phyloP scores from a whole-genome alignment of 2,797 vertebrate genomes.

The Myotis pilosus region DNA sequence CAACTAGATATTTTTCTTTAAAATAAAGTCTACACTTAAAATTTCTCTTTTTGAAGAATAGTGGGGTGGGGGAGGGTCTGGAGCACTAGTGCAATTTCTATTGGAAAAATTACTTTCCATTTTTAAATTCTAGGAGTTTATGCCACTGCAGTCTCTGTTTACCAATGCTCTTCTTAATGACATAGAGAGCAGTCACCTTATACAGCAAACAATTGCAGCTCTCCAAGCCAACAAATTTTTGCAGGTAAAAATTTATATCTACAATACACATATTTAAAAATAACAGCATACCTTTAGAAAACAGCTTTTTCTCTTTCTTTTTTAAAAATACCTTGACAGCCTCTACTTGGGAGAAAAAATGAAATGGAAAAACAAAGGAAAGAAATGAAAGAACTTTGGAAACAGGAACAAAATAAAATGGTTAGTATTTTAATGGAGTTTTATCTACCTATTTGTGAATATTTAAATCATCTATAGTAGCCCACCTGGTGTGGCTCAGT shows the following conservation, averaged over 20 bases:
- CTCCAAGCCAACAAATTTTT: slow-evolving; percentile 97
- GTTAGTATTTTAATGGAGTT: slow-evolving; percentile 83
- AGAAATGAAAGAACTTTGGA: slow-evolving; percentile 99
- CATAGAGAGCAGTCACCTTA: slow-evolving; percentile 91
- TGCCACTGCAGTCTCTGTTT: slow-evolving; percentile 96
- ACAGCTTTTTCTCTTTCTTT: background rate
- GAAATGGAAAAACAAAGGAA: slow-evolving; percentile 97
- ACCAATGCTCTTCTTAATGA: slow-evolving; percentile 93
- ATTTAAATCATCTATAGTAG: background rate
- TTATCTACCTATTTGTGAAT: background rate
- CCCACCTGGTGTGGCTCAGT: too few species aligned
- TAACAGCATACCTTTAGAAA: slow-evolving; percentile 14
- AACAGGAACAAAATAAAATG: slow-evolving; percentile 97
- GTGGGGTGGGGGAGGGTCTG: background rate
- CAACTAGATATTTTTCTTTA: slow-evolving; percentile 13
- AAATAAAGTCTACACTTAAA: background rate
- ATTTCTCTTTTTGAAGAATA: slow-evolving; percentile 29
- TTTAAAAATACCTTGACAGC: slow-evolving; percentile 83
- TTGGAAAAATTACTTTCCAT: slow-evolving; percentile 47
- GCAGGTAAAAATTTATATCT: slow-evolving; percentile 87
- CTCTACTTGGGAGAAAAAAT: slow-evolving; percentile 93
- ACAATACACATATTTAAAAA: background rate
- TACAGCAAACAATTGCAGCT: slow-evolving; percentile 91
- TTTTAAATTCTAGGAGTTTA: slow-evolving; percentile 89
- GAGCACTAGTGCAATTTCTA: background rate